Evolutionary conservation across 1,140 invertebrate species (phyloP).

Genomic region (Andricus grossulariae): DNA sequence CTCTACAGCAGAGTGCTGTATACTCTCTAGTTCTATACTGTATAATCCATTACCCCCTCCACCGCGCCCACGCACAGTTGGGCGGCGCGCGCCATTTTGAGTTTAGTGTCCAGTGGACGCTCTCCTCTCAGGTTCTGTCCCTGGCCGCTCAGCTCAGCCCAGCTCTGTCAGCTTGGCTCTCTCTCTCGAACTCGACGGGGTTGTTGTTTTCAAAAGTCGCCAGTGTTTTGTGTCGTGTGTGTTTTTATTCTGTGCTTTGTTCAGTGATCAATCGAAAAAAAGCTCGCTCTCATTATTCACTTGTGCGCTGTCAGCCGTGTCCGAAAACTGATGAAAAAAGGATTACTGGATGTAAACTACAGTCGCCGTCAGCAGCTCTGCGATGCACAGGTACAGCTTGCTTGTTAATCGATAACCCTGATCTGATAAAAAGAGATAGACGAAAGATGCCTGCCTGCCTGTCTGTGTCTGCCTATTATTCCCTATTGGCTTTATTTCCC

Average conservation of each 20-base stretch:
- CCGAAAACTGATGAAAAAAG: not conserved
- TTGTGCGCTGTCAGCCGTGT: not conserved
- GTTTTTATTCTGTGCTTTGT: not conserved
- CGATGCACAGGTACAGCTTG: constrained; percentile 19
- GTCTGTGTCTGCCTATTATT: not conserved
- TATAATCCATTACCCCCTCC: constrained; percentile 23
- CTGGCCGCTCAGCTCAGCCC: not conserved
- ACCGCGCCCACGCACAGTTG: constrained; percentile 32
- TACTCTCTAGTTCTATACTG: not conserved
- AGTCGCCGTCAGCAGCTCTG: constrained; percentile 21
- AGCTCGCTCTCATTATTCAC: not conserved
- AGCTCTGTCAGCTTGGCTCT: too few species aligned
- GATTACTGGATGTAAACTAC: not conserved
- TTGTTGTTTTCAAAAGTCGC: not conserved
- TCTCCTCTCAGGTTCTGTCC: constrained; percentile 8
- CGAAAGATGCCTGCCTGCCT: not conserved
- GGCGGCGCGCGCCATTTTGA: constrained; percentile 54
- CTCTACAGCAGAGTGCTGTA: too few species aligned
- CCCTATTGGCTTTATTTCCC: not conserved
- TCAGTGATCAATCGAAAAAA: not conserved
- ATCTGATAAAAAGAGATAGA: not conserved
- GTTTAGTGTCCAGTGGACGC: constrained; percentile 44
- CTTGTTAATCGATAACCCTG: constrained; percentile 10
- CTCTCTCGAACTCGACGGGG: too few species aligned
- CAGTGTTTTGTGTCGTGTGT: not conserved